Percentiles rank a stretch among this genome's conserved stretches.
Conservation (phyloP, 2,888 invertebrate genomes). For the Imbricaverruca yamaguchii region DNA sequence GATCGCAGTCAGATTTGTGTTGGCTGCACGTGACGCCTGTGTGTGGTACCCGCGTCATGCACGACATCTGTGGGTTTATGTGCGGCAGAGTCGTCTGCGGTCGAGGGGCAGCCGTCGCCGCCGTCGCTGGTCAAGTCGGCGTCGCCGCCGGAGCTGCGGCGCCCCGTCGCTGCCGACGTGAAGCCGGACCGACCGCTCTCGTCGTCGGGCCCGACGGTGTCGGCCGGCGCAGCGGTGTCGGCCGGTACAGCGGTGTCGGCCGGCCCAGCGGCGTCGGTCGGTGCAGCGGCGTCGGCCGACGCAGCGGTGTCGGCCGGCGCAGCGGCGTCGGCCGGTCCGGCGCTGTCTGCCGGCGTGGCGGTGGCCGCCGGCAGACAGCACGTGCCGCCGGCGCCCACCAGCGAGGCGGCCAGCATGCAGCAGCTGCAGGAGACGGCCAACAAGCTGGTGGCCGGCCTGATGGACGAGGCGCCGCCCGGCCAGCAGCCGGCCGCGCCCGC, state of each 20-base stretch:
- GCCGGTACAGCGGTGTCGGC: no score
- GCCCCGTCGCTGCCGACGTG: neutral
- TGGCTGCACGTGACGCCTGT: no score
- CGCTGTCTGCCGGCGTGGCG: neutral
- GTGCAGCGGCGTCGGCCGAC: no score
- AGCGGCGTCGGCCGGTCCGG: neutral
- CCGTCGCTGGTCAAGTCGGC: neutral
- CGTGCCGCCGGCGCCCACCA: constrained; percentile 25
- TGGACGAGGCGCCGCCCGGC: constrained; percentile 53
- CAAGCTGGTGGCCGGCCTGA: constrained; percentile 65
- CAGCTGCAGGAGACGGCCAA: constrained; percentile 51
- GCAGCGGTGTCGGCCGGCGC: no score
- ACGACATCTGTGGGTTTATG: no score
- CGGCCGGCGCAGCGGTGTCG: no score
- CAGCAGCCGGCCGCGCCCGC: constrained; percentile 18
- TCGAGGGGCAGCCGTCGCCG: constrained; percentile 26
- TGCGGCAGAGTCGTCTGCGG: neutral
- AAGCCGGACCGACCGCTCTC: no score
- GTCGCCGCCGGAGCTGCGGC: constrained; percentile 1
- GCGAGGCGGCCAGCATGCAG: constrained; percentile 39
- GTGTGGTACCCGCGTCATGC: no score
- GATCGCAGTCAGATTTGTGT: no score
- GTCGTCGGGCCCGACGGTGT: no score
- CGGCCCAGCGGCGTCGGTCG: no score
- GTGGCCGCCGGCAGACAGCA: neutral